phyloP scores from a whole-genome alignment of 1,140 invertebrate species.

The Dendrolimus punctatus region DNA sequence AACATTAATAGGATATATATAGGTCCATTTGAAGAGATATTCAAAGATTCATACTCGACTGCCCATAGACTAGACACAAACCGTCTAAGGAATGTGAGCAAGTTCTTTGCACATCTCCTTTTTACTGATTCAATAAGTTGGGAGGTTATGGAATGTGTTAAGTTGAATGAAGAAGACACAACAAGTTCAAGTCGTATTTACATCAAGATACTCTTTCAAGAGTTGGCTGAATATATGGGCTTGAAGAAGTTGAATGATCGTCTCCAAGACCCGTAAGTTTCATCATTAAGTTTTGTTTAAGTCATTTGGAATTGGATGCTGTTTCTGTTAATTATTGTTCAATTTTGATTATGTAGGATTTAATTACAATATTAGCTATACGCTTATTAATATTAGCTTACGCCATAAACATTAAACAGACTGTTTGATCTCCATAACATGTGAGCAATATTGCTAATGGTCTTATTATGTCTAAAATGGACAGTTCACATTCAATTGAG shows the following conservation, averaged over 20 bases:
- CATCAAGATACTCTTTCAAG: constrained; percentile 98
- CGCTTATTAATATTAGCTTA: too few relatives aligned
- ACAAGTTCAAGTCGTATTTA: constrained; percentile 98
- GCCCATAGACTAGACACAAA: constrained; percentile 96
- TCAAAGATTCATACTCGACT: constrained; percentile 95
- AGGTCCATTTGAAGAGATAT: constrained; percentile 95
- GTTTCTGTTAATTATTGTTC: too few relatives aligned
- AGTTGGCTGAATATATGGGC: constrained; percentile 97
- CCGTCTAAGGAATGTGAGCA: constrained; percentile 97
- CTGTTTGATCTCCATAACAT: too few relatives aligned
- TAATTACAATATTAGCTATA: too few relatives aligned
- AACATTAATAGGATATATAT: constrained; percentile 93
- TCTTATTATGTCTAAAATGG: too few relatives aligned
- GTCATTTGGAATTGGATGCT: not conserved
- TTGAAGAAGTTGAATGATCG: constrained; percentile 91
- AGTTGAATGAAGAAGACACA: constrained; percentile 97
- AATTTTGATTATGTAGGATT: too few relatives aligned
- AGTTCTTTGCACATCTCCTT: constrained; percentile 97
- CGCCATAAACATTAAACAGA: too few relatives aligned
- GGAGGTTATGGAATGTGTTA: constrained; percentile 91
- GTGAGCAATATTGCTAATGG: too few relatives aligned
- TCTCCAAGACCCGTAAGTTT: constrained; percentile 83
- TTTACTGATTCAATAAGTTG: constrained; percentile 97
- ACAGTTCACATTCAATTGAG: too few relatives aligned
- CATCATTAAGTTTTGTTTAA: not conserved